A percentile compares a stretch with the other conserved stretches of the same genome.
These are phyloP conservation scores for Manacus vitellinus DNA, from an alignment of 2,113 vertebrate genomes.

Conservation along the genomic window DNA sequence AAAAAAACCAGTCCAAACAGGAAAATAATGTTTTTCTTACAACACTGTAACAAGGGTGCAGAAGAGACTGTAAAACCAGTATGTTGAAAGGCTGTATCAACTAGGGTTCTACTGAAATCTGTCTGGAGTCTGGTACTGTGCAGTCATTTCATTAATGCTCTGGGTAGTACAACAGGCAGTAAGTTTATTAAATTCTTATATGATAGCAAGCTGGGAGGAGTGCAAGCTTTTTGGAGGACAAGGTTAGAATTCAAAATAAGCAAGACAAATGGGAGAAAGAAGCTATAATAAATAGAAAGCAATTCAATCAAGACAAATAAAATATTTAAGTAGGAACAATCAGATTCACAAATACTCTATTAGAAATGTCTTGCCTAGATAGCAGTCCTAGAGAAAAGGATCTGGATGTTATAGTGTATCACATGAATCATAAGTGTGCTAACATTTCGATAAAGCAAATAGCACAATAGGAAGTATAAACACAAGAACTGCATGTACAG, in stretches of 20 bases:
- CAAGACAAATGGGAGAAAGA: constrained; percentile 32
- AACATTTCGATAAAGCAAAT: neutral
- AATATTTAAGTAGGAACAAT: neutral
- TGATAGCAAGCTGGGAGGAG: neutral
- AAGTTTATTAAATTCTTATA: constrained; percentile 14
- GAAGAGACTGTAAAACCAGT: neutral
- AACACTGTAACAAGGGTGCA: neutral
- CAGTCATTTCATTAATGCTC: neutral
- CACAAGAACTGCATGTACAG: neutral
- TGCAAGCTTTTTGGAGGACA: neutral
- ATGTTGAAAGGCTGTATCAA: neutral
- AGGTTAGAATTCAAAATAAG: constrained; percentile 31
- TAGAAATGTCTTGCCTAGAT: neutral
- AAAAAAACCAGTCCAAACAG: neutral
- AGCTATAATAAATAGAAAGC: constrained; percentile 17
- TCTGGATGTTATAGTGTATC: neutral
- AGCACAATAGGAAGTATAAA: neutral
- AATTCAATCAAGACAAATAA: constrained; percentile 17
- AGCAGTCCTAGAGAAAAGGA: neutral
- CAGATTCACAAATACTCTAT: neutral
- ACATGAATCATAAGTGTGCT: neutral
- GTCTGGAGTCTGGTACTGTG: neutral
- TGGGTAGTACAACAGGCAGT: neutral
- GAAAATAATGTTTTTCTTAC: neutral
- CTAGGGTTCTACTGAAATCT: neutral